Conservation (phyloP, 2,113 vertebrate genomes). For the Prochilodus magdalenae region DNA sequence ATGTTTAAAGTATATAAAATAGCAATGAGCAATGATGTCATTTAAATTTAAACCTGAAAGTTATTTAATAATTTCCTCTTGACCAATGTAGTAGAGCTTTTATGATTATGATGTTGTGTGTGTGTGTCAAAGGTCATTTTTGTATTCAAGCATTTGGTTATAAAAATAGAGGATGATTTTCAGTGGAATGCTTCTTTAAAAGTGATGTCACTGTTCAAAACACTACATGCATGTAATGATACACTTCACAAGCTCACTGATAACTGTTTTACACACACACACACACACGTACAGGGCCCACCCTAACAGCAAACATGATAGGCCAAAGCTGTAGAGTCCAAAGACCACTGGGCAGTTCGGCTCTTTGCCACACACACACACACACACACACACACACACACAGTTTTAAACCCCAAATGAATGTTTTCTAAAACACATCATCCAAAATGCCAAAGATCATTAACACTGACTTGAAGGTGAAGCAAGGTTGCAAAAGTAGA, state of each 20-base stretch:
- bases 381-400: conserved; percentile 15
- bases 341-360: conserved; percentile 40
- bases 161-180: background rate
- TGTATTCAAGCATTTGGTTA: background rate
- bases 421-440: background rate
- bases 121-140: background rate
- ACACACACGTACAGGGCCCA: conserved; percentile 45
- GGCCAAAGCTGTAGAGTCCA: conserved; percentile 45
- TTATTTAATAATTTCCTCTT: background rate
- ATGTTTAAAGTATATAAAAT: no score
- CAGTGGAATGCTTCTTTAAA: background rate
- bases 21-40: no score
- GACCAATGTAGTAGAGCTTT: background rate
- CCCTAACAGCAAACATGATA: conserved; percentile 59
- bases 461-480: conserved; percentile 34
- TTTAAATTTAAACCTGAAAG: no score
- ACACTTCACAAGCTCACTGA: background rate
- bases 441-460: background rate
- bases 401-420: background rate
- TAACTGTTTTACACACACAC: conserved; percentile 16
- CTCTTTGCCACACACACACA: background rate
- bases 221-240: conserved; percentile 5
- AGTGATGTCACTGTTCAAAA: background rate
- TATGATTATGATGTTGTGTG: background rate
- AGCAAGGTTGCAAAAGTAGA: conserved; percentile 29